Evolutionary conservation across 2,113 vertebrate genomes (phyloP).

Genomic region (Rhagologus leucostigma): DNA sequence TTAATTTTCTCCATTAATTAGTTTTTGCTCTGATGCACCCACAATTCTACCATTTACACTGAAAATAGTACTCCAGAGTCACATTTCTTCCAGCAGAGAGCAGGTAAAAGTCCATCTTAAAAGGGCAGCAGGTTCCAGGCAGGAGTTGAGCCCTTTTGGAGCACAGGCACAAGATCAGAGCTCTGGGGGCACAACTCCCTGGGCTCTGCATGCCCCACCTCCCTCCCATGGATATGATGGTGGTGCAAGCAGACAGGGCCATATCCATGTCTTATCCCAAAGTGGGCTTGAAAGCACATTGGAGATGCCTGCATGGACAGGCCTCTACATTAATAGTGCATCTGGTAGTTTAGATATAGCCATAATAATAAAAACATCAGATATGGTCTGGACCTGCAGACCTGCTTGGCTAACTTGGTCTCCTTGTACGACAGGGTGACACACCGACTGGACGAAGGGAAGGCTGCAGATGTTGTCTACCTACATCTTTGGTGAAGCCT

Average conservation of each 20-base stretch:
- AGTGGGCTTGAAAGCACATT: neutral
- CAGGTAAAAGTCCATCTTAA: neutral
- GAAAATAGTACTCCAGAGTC: neutral
- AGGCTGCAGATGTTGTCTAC: neutral
- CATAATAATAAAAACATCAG: neutral
- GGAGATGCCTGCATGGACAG: neutral
- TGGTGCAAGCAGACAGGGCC: fast-evolving
- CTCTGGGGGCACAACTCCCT: fast-evolving
- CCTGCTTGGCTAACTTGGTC: neutral
- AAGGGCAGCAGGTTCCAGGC: neutral
- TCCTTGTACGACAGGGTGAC: neutral
- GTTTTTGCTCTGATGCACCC: neutral
- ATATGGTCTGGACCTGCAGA: neutral
- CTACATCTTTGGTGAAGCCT: neutral
- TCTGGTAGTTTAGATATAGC: neutral
- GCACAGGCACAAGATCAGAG: fast-evolving
- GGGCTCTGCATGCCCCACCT: fast-evolving
- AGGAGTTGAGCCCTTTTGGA: neutral
- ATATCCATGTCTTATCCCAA: neutral
- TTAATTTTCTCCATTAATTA: neutral
- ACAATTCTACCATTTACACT: neutral
- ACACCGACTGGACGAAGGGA: neutral
- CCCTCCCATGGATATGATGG: neutral
- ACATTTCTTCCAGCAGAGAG: neutral
- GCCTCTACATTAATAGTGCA: neutral